A percentile compares a stretch with the other conserved stretches of the same genome.
Conservation (phyloP, 2,113 vertebrate species). For the Oxygymnocypris stewartii region DNA sequence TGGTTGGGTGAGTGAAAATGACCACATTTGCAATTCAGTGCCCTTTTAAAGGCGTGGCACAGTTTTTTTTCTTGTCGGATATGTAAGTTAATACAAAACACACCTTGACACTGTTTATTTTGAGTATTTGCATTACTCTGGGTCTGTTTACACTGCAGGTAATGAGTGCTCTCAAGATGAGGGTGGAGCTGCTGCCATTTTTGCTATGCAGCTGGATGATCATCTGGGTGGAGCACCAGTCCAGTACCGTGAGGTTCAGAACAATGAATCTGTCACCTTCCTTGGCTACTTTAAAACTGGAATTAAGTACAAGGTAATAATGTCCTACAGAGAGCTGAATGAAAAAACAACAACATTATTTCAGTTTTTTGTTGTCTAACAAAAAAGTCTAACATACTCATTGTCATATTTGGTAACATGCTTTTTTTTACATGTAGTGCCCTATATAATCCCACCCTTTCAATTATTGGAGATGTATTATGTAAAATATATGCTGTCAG, state of each 20-base stretch:
- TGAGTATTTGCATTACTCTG: background rate
- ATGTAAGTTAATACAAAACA: background rate
- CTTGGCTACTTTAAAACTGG: constrained; percentile 71
- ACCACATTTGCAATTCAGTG: background rate
- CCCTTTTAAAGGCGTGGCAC: background rate
- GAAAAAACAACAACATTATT: background rate
- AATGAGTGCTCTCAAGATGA: constrained; percentile 67
- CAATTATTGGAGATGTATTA: background rate
- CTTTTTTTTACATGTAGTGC: background rate
- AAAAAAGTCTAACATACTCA: background rate
- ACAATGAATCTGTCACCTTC: constrained; percentile 69
- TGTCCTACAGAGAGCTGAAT: background rate
- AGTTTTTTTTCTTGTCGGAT: background rate
- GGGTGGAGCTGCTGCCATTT: constrained; percentile 66
- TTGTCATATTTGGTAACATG: background rate
- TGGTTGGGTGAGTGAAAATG: constrained; percentile 70
- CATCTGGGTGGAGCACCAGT: constrained; percentile 56
- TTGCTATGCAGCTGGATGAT: constrained; percentile 70
- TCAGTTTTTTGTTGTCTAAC: background rate
- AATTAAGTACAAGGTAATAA: constrained; percentile 70
- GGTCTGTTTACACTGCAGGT: constrained; percentile 57
- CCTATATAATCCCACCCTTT: background rate
- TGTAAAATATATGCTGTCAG: background rate
- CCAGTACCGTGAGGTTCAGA: constrained; percentile 71
- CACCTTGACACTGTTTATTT: background rate